A percentile compares a stretch with the other conserved stretches of the same genome.
Conservation (phyloP, 2,797 vertebrate genomes). For the Epinephelus awoara region DNA sequence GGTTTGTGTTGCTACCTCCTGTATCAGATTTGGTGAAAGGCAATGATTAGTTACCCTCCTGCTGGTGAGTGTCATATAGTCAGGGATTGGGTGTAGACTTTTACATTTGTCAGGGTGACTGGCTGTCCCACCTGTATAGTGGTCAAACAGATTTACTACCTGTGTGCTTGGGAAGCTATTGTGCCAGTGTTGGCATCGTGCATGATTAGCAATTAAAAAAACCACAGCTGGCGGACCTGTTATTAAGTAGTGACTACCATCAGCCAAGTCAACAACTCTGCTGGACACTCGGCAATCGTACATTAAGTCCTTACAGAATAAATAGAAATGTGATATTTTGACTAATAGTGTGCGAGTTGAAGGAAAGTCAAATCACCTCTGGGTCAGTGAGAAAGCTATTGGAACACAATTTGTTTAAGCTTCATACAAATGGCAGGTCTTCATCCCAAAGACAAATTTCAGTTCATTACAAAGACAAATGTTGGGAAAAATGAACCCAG, state of each 20-base stretch:
- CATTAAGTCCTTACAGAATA: constrained; percentile 43
- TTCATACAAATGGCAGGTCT: constrained; percentile 46
- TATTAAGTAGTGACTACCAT: constrained; percentile 39
- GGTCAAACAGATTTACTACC: not conserved
- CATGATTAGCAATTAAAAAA: constrained; percentile 40
- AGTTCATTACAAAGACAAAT: constrained; percentile 68
- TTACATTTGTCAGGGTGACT: not conserved
- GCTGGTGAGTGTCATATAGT: too few species aligned
- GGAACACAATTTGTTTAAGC: constrained; percentile 63
- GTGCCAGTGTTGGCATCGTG: constrained; percentile 8
- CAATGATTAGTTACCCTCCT: too few species aligned
- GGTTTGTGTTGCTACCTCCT: too few species aligned
- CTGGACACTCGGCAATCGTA: constrained; percentile 45
- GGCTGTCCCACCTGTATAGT: constrained; percentile 10
- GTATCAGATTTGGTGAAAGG: too few species aligned
- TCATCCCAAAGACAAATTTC: constrained; percentile 50
- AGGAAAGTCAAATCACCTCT: constrained; percentile 65
- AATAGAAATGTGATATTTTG: constrained; percentile 69
- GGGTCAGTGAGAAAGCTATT: constrained; percentile 65
- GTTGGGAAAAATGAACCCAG: constrained; percentile 62
- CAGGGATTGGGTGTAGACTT: too few species aligned
- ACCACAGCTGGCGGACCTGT: constrained; percentile 2
- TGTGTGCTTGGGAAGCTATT: not conserved
- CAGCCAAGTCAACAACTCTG: constrained; percentile 45
- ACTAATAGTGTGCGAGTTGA: constrained; percentile 56